Evolutionary conservation across 2,797 vertebrate species (phyloP), one percentile per base, ranked within the genome.

Genomic region (Anabacerthia variegaticeps): DNA sequence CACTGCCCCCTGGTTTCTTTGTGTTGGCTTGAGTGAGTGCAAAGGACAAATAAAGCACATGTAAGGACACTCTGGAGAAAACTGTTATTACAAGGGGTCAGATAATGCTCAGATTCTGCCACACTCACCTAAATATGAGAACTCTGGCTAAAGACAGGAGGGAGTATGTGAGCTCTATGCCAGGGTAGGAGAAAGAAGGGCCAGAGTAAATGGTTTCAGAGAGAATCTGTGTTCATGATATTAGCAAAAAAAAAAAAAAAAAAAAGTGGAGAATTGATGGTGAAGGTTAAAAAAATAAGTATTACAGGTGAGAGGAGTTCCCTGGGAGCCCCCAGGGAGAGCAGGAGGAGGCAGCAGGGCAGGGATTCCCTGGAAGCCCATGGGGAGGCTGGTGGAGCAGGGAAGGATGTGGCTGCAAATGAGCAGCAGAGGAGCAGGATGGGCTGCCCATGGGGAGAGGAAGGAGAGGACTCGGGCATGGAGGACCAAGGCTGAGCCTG

Each of bases 351-450:
- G 6, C 1, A 2, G 16, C 1, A 0, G 68, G 16, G 54, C 59
- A 21, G 39, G 4, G 43, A 11, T 15, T 9, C 34, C 41, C 34
- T 9, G 15, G 32, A 34, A 37, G 27, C 17, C 44, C 12, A 2
- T 3, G 30, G 36, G 49, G 49, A 28, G 7, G 0, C 30, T 4
- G 74, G 46, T 2, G 7, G 52, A 61, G 48, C 43, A 23, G 48
- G 20, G 41, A 18, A 6, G 8, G 2, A 9, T 2, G 7, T 8
- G 28, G 4, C 5, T 0, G 1, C 1, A 3, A 26, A n/a, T 0
- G 34, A 30, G 16, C 2, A 2, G 49, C 55, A 24, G 89, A 52
- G 22, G n/a, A 46, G 9, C 51, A 34, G 24, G 28, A 5, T 1
- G 43, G 24, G 8, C 43, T 52, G 48, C 7, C 23, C 28, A 22